These are phyloP conservation scores for Cerceris rybyensis DNA, from an alignment of 2,888 invertebrate species.

Conservation along the genomic window DNA sequence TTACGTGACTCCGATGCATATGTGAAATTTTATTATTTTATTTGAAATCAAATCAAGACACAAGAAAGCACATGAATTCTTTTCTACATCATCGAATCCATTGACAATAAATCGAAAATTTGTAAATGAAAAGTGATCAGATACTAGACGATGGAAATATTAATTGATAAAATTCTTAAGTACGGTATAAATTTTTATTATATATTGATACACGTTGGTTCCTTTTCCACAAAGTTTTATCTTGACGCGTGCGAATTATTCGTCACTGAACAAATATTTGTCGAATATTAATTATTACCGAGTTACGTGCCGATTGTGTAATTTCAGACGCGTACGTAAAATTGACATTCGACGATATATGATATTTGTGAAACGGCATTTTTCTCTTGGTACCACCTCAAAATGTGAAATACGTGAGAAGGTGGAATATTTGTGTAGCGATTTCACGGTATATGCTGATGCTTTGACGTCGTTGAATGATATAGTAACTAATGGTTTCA, in stretches of 20 bases:
- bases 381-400: not conserved
- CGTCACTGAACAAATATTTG: not conserved
- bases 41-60: conserved; percentile 47
- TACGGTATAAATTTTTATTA: too few relatives aligned
- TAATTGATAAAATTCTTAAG: too few relatives aligned
- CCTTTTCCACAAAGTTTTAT: not conserved
- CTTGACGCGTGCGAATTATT: not conserved
- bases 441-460: too few relatives aligned
- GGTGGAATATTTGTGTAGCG: too few relatives aligned
- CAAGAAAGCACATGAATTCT: conserved; percentile 12
- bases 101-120: not conserved
- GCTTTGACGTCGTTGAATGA: too few relatives aligned
- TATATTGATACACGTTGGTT: not conserved
- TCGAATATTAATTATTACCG: not conserved
- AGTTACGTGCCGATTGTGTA: not conserved
- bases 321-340: not conserved
- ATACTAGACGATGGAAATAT: too few relatives aligned
- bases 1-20: conserved; percentile 41
- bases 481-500: not conserved
- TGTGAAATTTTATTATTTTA: conserved; percentile 39
- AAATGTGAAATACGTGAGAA: too few relatives aligned
- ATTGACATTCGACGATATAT: not conserved
- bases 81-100: not conserved
- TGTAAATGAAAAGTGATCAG: too few relatives aligned
- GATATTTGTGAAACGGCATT: not conserved